Conservation (phyloP, 2,797 vertebrate genomes). For the Nasua narica region DNA sequence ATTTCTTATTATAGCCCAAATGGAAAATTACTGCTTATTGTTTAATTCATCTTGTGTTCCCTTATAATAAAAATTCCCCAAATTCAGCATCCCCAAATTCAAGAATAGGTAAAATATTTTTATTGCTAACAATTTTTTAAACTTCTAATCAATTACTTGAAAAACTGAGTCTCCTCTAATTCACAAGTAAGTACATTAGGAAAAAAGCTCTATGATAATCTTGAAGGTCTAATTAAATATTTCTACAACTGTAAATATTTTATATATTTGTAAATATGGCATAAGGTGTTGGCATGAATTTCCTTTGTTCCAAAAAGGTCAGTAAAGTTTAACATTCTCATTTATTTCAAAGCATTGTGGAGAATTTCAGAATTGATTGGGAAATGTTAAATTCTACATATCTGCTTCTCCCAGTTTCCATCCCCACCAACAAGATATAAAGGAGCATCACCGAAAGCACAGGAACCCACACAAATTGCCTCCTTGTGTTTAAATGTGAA, state of each 20-base stretch:
- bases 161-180: neutral
- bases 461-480: neutral
- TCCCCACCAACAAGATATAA: slow-evolving; percentile 35
- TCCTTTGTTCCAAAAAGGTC: slow-evolving; percentile 36
- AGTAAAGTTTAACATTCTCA: slow-evolving; percentile 59
- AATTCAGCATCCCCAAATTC: neutral
- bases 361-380: slow-evolving; percentile 39
- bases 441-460: slow-evolving; percentile 15
- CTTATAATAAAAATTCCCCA: neutral
- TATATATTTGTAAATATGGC: neutral
- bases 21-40: neutral
- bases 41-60: neutral
- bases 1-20: neutral
- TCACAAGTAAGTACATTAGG: neutral
- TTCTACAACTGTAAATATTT: slow-evolving; percentile 7
- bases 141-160: neutral
- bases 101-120: neutral
- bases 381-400: slow-evolving; percentile 50
- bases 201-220: neutral
- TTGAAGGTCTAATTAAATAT: neutral
- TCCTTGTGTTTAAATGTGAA: neutral
- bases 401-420: slow-evolving; percentile 67
- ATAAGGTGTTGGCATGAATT: slow-evolving; percentile 2
- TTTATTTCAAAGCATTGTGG: slow-evolving; percentile 49
- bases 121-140: neutral